Conservation (phyloP, 2,113 vertebrate genomes). For the Proterorhinus semilunaris region DNA sequence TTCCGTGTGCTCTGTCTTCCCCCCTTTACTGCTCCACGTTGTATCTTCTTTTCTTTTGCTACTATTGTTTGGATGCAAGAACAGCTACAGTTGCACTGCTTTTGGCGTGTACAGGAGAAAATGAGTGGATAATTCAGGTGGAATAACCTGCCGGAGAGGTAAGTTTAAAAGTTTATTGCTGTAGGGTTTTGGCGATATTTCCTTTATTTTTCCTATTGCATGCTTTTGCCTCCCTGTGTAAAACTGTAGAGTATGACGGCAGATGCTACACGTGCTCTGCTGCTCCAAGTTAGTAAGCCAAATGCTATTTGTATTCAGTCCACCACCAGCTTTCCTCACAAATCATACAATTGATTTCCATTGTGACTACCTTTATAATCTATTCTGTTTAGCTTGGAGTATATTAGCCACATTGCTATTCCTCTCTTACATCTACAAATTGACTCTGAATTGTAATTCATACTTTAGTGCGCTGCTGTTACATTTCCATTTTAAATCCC, state of each 20-base stretch:
- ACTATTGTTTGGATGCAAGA: constrained; percentile 42
- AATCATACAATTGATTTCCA: constrained; percentile 5
- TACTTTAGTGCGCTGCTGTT: constrained; percentile 3
- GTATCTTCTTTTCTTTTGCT: constrained; percentile 26
- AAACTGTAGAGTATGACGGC: constrained; percentile 22
- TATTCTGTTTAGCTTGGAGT: constrained; percentile 1
- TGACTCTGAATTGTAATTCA: constrained; percentile 2
- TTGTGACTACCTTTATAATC: not conserved
- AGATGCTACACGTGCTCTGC: constrained; percentile 37
- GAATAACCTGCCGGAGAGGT: constrained; percentile 55
- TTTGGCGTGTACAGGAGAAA: constrained; percentile 29
- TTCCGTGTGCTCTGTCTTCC: constrained; percentile 1
- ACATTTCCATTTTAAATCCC: not conserved
- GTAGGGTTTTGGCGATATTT: not conserved
- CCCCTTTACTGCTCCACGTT: constrained; percentile 32
- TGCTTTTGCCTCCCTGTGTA: constrained; percentile 13
- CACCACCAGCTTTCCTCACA: not conserved
- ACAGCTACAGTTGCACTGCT: constrained; percentile 32
- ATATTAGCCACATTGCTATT: not conserved
- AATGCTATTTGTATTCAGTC: constrained; percentile 21
- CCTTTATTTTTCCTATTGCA: not conserved
- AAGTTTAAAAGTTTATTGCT: constrained; percentile 58
- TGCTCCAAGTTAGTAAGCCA: constrained; percentile 47
- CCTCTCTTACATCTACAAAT: constrained; percentile 3
- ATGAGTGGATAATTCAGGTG: constrained; percentile 45